Conservation (phyloP, 92 coral and sea anemone species). For the Virgularia gustaviana region DNA sequence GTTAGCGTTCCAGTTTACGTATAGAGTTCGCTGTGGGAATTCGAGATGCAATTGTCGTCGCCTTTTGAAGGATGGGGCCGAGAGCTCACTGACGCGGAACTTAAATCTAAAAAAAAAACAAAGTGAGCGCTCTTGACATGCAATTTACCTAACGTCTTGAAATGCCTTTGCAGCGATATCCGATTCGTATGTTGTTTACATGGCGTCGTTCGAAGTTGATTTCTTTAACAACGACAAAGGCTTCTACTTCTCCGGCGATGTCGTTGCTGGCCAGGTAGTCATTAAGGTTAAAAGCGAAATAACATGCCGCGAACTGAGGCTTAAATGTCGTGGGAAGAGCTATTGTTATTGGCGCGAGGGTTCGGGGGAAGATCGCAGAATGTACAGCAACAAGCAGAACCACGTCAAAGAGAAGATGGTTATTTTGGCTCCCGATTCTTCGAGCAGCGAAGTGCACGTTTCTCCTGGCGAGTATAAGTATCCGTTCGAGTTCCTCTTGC, state of each 20-base stretch:
- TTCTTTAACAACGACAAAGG: constrained; percentile 5
- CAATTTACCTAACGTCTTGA: too few relatives aligned
- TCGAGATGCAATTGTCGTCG: too few relatives aligned
- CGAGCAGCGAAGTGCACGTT: not conserved
- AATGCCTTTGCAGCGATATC: too few relatives aligned
- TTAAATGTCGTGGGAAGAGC: constrained; percentile 1
- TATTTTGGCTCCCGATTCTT: not conserved
- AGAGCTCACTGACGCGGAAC: too few relatives aligned
- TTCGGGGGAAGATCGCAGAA: not conserved
- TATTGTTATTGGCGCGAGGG: not conserved
- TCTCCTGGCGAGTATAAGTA: constrained; percentile 7
- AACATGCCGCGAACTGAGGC: not conserved
- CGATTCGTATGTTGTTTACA: too few relatives aligned
- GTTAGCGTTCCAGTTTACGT: too few relatives aligned
- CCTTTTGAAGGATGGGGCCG: too few relatives aligned
- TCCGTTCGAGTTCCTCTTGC: not conserved
- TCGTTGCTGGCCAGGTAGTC: not conserved
- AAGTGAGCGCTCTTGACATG: too few relatives aligned
- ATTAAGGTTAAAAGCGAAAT: not conserved
- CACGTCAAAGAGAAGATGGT: not conserved
- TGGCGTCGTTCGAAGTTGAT: not conserved
- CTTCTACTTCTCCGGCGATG: constrained; percentile 17
- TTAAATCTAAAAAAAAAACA: too few relatives aligned
- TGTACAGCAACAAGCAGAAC: not conserved
- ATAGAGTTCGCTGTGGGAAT: too few relatives aligned